Evolutionary conservation across 2,888 invertebrate genomes (phyloP).

Genomic region (Megamerina dolium): DNA sequence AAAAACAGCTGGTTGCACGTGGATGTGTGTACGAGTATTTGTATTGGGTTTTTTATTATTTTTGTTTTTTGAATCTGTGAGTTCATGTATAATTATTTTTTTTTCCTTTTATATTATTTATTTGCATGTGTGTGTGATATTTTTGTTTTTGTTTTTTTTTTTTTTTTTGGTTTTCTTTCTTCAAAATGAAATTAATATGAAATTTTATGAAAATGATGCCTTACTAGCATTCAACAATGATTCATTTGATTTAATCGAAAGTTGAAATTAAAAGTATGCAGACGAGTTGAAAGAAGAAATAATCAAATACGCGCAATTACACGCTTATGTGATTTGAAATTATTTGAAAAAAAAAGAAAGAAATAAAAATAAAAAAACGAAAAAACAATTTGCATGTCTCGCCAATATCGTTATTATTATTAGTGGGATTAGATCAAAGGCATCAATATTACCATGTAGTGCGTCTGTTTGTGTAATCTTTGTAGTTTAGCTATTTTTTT

Average conservation of each 20-base stretch:
- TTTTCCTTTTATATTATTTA: no score
- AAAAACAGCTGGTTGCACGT: no score
- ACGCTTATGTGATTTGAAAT: no score
- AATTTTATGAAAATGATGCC: neutral
- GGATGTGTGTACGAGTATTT: no score
- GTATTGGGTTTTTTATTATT: no score
- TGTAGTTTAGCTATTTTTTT: neutral
- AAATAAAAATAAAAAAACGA: conserved; percentile 5
- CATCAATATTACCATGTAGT: neutral
- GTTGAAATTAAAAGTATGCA: conserved; percentile 37
- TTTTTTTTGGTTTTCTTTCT: neutral
- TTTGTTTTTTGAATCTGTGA: no score
- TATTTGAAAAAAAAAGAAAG: conserved; percentile 3
- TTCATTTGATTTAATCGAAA: conserved; percentile 34
- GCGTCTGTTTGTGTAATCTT: neutral
- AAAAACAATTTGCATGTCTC: neutral
- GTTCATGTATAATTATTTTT: no score
- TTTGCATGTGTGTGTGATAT: conserved; percentile 4
- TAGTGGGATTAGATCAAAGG: neutral
- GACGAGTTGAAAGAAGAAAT: no score
- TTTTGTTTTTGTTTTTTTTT: conserved; percentile 9
- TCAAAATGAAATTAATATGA: no score
- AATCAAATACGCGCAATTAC: no score
- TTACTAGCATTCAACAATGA: conserved; percentile 4
- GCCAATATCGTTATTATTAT: no score